Base-by-base conservation (phyloP, 2,113 vertebrate species). In the Orthonyx spaldingii region DNA sequence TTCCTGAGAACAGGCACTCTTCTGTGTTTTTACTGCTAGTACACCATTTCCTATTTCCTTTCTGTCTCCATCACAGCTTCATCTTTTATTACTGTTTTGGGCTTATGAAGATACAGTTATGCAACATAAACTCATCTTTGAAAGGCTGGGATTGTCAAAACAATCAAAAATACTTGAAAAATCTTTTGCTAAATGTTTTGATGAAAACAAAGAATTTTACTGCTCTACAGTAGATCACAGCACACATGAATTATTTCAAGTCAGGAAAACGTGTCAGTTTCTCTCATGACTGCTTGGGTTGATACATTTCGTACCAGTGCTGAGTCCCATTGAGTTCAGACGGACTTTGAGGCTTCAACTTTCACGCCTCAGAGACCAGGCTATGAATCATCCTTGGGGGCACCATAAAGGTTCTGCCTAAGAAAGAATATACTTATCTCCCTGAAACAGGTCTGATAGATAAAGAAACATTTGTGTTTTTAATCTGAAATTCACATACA, bases 401-500 rank as follows among this genome's bases (percentile, higher is more conserved):
- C 72, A 71, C 61, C 49, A 33, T 64, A 66, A 89, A 87, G 64
- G 39, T 71, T 94, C 49, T 3, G 3, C 57, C 50, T 60, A 63
- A 78, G 60, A 75, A 70, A 84, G 74, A 94, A 81, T 66, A 27
- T 68, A 57, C 17, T 82, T 77, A 86, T 70, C 80, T 89, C n/a
- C 46, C 60, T 68, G 52, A 81, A 91, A 59, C 50, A 71, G 80
- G 60, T 91, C 72, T 89, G 64, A 42, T 64, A 92, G 77, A 70
- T 49, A 84, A 93, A 92, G 59, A 88, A 93, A 32, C 91, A 82
- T 53, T 94, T 84, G 56, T 91, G 41, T 0, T 78, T 96, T 93
- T 92, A 89, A 91, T 92, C 61, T 63, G 41, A 65, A 95, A 87
- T 89, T 95, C 80, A 78, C 56, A 60, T 33, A 46, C 15, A n/a